A percentile compares a stretch with the other conserved stretches of the same genome.
phyloP scores from a whole-genome alignment of 1,140 invertebrate species.

The Zaprionus ghesquierei region DNA sequence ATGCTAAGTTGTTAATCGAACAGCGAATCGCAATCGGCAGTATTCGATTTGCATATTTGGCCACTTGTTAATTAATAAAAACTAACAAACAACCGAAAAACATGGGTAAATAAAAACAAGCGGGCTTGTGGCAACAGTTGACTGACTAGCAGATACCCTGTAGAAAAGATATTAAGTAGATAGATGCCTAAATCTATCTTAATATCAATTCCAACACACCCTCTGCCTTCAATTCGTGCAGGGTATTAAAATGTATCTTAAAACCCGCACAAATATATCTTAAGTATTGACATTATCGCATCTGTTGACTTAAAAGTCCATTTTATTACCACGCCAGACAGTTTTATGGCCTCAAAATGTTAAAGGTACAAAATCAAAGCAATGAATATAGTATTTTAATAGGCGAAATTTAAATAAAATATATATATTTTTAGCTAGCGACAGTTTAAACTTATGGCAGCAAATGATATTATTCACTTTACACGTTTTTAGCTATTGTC shows the following conservation, averaged over 20 bases:
- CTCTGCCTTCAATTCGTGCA: not conserved
- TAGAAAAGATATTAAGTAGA: too few species aligned
- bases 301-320: constrained; percentile 33
- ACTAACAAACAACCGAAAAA: constrained; percentile 34
- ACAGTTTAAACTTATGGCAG: not conserved
- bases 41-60: constrained; percentile 74
- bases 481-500: not conserved
- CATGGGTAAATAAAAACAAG: constrained; percentile 22
- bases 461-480: not conserved
- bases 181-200: too few species aligned
- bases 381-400: not conserved
- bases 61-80: constrained; percentile 78
- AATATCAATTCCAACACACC: not conserved
- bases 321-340: constrained; percentile 32
- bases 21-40: constrained; percentile 36
- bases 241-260: constrained; percentile 29
- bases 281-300: constrained; percentile 41
- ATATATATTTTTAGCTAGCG: not conserved
- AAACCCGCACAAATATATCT: constrained; percentile 32
- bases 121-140: not conserved
- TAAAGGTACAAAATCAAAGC: constrained; percentile 24
- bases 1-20: constrained; percentile 35
- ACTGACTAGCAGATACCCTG: not conserved
- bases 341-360: constrained; percentile 26
- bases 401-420: not conserved